Evolutionary conservation across 2,113 vertebrate genomes (phyloP).

Genomic region (Oenanthe oenanthe): DNA sequence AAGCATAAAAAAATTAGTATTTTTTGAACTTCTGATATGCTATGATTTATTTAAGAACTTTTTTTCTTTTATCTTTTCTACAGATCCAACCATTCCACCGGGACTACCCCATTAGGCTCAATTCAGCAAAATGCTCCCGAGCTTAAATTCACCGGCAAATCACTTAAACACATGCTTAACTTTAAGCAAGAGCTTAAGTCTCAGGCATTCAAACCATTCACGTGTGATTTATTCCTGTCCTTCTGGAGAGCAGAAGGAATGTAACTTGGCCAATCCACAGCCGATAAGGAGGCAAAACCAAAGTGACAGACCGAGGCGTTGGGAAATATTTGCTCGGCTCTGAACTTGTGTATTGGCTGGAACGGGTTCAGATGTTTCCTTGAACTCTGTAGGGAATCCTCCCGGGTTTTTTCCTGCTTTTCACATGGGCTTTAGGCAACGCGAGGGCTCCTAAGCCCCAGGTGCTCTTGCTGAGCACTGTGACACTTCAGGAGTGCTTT

Average conservation of each 20-base stretch:
- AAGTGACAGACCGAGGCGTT: slow-evolving; percentile 30
- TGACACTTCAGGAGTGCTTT: not conserved
- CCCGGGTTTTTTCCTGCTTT: not conserved
- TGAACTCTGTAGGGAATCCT: not conserved
- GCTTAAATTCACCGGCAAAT: not conserved
- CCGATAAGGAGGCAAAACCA: slow-evolving; percentile 3
- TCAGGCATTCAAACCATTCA: slow-evolving; percentile 3
- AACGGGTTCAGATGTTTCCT: not conserved
- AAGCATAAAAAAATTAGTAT: not conserved
- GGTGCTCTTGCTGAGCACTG: not conserved
- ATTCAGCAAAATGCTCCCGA: not conserved
- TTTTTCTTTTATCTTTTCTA: not conserved
- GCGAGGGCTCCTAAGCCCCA: not conserved
- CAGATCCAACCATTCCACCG: not conserved
- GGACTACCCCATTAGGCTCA: not conserved
- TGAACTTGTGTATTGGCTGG: slow-evolving; percentile 9
- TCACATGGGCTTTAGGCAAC: not conserved
- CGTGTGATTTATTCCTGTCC: slow-evolving; percentile 32
- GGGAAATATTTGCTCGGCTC: slow-evolving; percentile 12
- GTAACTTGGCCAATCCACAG: not conserved
- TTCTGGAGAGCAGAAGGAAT: slow-evolving; percentile 40
- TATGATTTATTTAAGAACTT: not conserved
- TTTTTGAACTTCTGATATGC: not conserved
- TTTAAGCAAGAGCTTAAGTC: slow-evolving; percentile 36
- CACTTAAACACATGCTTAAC: slow-evolving; percentile 35